These are phyloP conservation scores for Diarsia mendica DNA, from an alignment of 2,888 invertebrate genomes.

Conservation along the genomic window DNA sequence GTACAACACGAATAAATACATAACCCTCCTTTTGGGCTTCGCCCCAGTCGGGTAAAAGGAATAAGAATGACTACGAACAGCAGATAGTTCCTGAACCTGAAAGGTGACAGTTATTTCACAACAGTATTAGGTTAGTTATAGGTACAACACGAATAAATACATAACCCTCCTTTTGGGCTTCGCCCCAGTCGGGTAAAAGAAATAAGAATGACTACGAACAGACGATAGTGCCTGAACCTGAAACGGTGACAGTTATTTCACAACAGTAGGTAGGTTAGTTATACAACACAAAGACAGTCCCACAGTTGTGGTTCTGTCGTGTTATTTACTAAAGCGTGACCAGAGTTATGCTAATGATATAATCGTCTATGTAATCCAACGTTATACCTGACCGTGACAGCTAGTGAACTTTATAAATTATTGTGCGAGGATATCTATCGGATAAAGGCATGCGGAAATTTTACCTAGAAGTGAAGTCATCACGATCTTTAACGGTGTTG, in stretches of 20 bases:
- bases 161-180: too few species aligned
- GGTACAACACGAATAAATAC: too few species aligned
- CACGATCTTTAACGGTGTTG: constrained; percentile 1
- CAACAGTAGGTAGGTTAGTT: background rate
- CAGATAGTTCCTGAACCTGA: too few species aligned
- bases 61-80: too few species aligned
- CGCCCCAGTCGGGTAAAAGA: too few species aligned
- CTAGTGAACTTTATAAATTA: constrained; percentile 42
- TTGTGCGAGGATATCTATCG: constrained; percentile 16
- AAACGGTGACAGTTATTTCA: too few species aligned
- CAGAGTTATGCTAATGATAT: constrained; percentile 40
- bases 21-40: too few species aligned
- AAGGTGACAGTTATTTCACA: too few species aligned
- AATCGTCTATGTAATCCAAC: constrained; percentile 31
- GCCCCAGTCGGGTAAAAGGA: too few species aligned
- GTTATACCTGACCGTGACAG: constrained; percentile 55
- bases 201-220: too few species aligned
- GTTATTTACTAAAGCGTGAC: constrained; percentile 32
- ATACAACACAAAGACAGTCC: background rate
- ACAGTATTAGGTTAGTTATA: too few species aligned
- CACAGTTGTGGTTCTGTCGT: background rate
- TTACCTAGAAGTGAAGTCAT: constrained; percentile 29
- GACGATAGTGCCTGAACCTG: background rate
- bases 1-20: too few species aligned
- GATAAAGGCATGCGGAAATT: constrained; percentile 39